Base-by-base conservation (phyloP, 1,140 invertebrate species). In the Calephelis nemesis region DNA sequence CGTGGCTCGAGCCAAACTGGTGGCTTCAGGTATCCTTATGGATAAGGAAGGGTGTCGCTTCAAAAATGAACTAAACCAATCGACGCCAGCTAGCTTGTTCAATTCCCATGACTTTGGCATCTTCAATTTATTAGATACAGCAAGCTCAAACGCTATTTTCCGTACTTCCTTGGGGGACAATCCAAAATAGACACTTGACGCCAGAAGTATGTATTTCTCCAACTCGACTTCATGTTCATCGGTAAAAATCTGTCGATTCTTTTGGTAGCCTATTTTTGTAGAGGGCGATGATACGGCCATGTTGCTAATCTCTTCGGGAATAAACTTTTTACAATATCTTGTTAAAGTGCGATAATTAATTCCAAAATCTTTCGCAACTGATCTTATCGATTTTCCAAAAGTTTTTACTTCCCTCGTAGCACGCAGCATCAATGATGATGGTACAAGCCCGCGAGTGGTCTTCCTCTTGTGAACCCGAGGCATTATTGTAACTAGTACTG, bases 151-250 rank as follows among this genome's bases (percentile, higher is more conserved):
- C 12, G 60, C 60, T 62, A 62, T n/a, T 62, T 62, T 62, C 60
- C 60, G 60, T 42, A 62, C 15, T 62, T 62, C 60, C 1, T 62
- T 62, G 6, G 60, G 60, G 12, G 60, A 62, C 60, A 62, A 40
- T n/a, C 60, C 30, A 40, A 62, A 62, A 63, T 63, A 63, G 13
- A 64, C 63, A 48, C 63, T 48, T 64, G 63, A 64, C 7, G 63
- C 63, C 63, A 49, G 47, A 64, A 64, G 63, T 64, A 64, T 49
- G 47, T 64, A 64, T 48, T 64, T 64, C 6, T 64, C 63, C 47
- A 64, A 64, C 63, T 64, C 63, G 1, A 47, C 63, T 64, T 63
- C 62, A 13, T 63, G 62, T 63, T 63, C 42, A 63, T 63, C 42
- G 15, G 10, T 63, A 63, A 63, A 63, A 47, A 63, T 12, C 62